Evolutionary conservation across 2,888 invertebrate species (phyloP), one percentile per base, ranked within the genome.

Genomic region (Caenorhabditis sp.): DNA sequence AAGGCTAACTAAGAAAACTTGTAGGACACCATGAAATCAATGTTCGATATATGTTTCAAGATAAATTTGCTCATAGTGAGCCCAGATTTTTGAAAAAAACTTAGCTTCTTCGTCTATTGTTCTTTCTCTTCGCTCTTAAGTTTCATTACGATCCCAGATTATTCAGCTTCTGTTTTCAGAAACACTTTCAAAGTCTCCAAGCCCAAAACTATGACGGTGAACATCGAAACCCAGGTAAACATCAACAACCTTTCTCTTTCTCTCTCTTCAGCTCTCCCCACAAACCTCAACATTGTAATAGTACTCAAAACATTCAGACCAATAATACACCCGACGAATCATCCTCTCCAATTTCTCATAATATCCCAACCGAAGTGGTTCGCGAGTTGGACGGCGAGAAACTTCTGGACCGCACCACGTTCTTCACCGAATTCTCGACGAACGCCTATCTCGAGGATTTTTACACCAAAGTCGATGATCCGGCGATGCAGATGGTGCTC

Each of bases 401-500:
- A 41, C 59, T 88, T 0, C 82, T 90, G 19, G 89, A 90, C 74
- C 80, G 90, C 24, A 85, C 86, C 61, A 86, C 80, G 14, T 90
- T 90, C 66, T 86, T 86, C 63, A 85, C 85, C 16, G 88, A 90
- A 54, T 90, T 89, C 76, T 82, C 87, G 16, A 90, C 90, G 24
- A 84, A 86, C 14, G 89, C 87, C 41, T 90, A 90, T 73, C 83
- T 90, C 31, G 80, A 91, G 85, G 91, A 91, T 82, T 91, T 91
- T 75, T 91, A 91, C 80, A 85, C 85, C 8, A 81, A 87, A 44
- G 86, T 91, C 31, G 90, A 91, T 1, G 91, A 91, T 41, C 89
- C 90, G 19, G 91, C 91, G 19, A 91, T 91, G 91, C 91, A 91
- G 69, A 89, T 91, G 87, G 89, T 91, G 31, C 82, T 92, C 35